Base-by-base conservation (phyloP, 2,797 vertebrate species). In the Sebastes taczanowskii region DNA sequence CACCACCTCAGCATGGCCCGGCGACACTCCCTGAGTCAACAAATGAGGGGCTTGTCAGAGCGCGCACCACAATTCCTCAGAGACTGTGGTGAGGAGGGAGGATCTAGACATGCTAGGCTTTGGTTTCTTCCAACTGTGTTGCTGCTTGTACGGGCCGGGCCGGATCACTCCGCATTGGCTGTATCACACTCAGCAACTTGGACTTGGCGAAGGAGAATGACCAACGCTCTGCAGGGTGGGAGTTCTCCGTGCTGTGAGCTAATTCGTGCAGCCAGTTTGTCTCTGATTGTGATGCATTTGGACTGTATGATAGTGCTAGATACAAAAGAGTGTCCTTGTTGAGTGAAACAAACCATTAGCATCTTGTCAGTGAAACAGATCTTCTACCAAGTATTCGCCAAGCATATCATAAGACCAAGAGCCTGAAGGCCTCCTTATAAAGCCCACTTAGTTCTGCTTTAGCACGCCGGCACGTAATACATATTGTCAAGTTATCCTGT, bases 1-100 rank as follows among this genome's bases (percentile, higher is more conserved):
- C 94, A 94, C 94, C 93, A 92, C 95, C 93, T 92, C 93, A 92
- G 90, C 92, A 85, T 89, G 91, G 91, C 89, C 90, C 87, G 88
- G 94, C 85, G 93, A 94, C 95, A 95, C 95, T 94, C 95, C 94
- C 93, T 94, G 92, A 93, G 93, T 95, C 94, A 95, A 96, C 91
- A 94, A 93, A 93, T 91, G 92, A 94, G 92, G 92, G 92, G 91
- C 92, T 94, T 93, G 93, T 94, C 92, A 90, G 91, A 93, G 92
- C 91, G 91, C 91, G 92, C 90, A 94, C 94, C 95, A 91, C 94
- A 94, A 93, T 92, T 93, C 92, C 93, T 91, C 80, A 67, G 94
- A 93, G 93, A 86, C 85, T 93, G 88, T 89, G 92, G 94, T 93
- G 88, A 92, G 87, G 76, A 87, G 91, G 92, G 91, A 93, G 88